Evolutionary conservation across 2,113 vertebrate genomes (phyloP).

Genomic region (Gobiocypris rarus): DNA sequence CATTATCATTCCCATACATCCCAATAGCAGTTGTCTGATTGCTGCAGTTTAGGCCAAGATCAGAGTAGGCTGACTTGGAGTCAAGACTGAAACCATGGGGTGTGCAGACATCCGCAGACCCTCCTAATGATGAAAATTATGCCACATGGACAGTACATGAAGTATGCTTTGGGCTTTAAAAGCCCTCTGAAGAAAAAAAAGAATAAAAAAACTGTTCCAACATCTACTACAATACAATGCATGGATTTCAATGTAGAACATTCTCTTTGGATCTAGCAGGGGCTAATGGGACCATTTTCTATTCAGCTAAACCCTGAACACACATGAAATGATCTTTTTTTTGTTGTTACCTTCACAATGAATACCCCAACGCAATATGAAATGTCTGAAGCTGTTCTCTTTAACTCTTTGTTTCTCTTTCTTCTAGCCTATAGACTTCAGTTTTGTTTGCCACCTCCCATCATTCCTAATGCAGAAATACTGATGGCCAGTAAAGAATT

Average conservation of each 20-base stretch:
- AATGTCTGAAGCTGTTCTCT: conserved; percentile 5
- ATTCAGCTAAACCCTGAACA: neutral
- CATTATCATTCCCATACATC: neutral
- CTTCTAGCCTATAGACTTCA: conserved; percentile 89
- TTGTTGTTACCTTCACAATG: neutral
- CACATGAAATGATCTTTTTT: neutral
- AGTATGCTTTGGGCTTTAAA: too few relatives aligned
- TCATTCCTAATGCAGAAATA: conserved; percentile 93
- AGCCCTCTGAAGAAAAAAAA: neutral
- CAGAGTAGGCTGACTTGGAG: neutral
- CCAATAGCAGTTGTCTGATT: conserved; percentile 1
- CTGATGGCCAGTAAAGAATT: conserved; percentile 94
- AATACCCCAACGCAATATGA: neutral
- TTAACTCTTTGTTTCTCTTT: neutral
- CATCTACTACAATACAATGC: neutral
- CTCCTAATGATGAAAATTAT: too few relatives aligned
- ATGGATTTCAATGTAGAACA: neutral
- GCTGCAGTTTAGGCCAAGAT: neutral
- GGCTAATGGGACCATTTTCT: neutral
- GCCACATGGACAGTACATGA: too few relatives aligned
- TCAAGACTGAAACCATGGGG: neutral
- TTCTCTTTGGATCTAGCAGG: neutral
- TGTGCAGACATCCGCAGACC: too few relatives aligned
- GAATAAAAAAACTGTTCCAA: neutral
- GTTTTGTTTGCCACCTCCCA: conserved; percentile 88